Percentiles rank a stretch among this genome's conserved stretches.
phyloP scores from a whole-genome alignment of 2,888 invertebrate species.

The Cylloceria caligata region DNA sequence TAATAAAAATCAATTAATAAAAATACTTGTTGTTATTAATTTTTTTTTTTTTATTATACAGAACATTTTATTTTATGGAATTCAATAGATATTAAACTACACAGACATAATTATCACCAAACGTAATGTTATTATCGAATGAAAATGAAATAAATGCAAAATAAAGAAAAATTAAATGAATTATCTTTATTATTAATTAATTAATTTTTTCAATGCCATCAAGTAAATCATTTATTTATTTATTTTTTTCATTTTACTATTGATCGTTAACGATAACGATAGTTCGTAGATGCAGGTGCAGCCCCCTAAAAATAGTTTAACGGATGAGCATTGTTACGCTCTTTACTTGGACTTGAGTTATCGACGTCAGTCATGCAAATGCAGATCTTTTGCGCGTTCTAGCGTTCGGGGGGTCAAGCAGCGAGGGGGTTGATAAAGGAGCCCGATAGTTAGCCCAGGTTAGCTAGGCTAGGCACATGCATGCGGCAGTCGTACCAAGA shows the following conservation, averaged over 20 bases:
- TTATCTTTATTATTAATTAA: not conserved
- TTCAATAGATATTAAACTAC: too few relatives aligned
- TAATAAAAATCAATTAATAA: not conserved
- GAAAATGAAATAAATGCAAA: too few relatives aligned
- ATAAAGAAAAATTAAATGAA: too few relatives aligned
- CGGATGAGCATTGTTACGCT: constrained; percentile 20
- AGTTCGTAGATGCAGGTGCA: not conserved
- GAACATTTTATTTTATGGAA: too few relatives aligned
- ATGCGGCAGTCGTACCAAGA: constrained; percentile 45
- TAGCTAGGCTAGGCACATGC: constrained; percentile 7
- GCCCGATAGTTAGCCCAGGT: constrained; percentile 37
- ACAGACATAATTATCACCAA: too few relatives aligned
- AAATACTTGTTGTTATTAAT: not conserved
- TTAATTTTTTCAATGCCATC: not conserved
- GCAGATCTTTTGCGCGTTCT: constrained; percentile 11
- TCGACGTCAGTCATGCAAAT: constrained; percentile 25
- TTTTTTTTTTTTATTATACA: not conserved
- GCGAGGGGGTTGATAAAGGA: constrained; percentile 54
- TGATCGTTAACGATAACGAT: not conserved
- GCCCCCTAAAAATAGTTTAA: not conserved
- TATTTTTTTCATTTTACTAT: not conserved
- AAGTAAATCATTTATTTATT: not conserved
- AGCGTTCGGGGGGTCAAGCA: constrained; percentile 33
- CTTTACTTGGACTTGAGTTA: constrained; percentile 18
- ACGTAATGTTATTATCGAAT: too few relatives aligned